Conservation (phyloP, 2,888 invertebrate species). For the Pseudoips prasinana region DNA sequence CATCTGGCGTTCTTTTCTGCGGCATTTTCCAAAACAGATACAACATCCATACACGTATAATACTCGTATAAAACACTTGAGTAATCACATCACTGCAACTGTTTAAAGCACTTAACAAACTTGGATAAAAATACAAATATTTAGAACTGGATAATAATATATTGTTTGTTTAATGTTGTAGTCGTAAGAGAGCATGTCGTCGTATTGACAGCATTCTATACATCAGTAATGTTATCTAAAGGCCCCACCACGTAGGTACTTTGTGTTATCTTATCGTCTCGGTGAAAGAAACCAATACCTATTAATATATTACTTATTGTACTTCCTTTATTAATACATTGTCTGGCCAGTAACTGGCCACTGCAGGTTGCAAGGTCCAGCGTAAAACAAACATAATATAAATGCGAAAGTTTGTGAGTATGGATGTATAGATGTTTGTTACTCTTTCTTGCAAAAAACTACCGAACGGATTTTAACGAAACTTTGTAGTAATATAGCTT, state of each 20-base stretch:
- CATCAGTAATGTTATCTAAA: constrained; percentile 65
- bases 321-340: too few species aligned
- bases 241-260: constrained; percentile 59
- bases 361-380: too few species aligned
- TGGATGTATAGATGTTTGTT: too few species aligned
- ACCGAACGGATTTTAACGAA: too few species aligned
- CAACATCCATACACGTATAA: constrained; percentile 25
- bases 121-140: constrained; percentile 11
- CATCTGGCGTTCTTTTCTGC: constrained; percentile 54
- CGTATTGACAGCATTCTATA: constrained; percentile 67
- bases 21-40: constrained; percentile 44
- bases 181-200: constrained; percentile 57
- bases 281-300: constrained; percentile 53
- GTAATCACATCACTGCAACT: constrained; percentile 21
- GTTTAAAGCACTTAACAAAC: constrained; percentile 13
- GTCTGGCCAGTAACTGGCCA: too few species aligned
- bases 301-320: constrained; percentile 1
- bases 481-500: too few species aligned
- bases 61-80: not conserved
- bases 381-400: too few species aligned
- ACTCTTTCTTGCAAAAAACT: too few species aligned
- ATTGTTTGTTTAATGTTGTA: constrained; percentile 36
- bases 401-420: too few species aligned
- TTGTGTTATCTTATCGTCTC: constrained; percentile 73
- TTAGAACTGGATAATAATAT: constrained; percentile 21